Percentiles rank a stretch among this genome's conserved stretches.
Evolutionary conservation across 35 echinoderm and acorn worm genomes (phyloP).

Genomic region (Apostichopus californicus): DNA sequence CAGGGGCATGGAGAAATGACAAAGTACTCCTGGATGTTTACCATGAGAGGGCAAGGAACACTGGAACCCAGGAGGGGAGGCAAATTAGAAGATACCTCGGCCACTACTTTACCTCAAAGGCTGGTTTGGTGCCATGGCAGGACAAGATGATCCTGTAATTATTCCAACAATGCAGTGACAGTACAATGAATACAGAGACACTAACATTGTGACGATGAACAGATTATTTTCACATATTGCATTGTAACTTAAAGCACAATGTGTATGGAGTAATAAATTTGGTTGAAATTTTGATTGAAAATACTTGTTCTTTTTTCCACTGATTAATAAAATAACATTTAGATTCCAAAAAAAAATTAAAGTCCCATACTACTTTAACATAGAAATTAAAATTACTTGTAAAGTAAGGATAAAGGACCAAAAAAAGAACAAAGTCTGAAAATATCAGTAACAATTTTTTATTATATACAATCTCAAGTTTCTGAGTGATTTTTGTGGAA

Average conservation of each 20-base stretch:
- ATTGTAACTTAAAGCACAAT: neutral
- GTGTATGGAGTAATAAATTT: neutral
- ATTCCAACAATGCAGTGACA: conserved; percentile 21
- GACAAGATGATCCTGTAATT: neutral
- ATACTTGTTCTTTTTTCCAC: no score
- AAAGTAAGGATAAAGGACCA: no score
- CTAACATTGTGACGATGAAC: conserved; percentile 22
- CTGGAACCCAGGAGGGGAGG: neutral
- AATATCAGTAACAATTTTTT: no score
- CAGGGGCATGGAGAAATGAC: neutral
- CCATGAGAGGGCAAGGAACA: neutral
- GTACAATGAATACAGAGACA: conserved; percentile 10
- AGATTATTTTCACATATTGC: neutral
- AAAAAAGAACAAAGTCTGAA: no score
- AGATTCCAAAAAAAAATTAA: no score
- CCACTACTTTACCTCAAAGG: neutral
- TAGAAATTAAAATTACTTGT: no score
- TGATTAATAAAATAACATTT: no score
- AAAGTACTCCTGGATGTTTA: neutral
- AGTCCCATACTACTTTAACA: no score
- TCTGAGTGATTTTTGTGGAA: no score
- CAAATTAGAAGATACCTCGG: neutral
- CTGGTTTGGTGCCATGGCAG: neutral
- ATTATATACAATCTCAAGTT: no score
- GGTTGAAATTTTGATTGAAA: neutral